phyloP scores from a whole-genome alignment of 2,797 vertebrate species.

The Agapornis canus region DNA sequence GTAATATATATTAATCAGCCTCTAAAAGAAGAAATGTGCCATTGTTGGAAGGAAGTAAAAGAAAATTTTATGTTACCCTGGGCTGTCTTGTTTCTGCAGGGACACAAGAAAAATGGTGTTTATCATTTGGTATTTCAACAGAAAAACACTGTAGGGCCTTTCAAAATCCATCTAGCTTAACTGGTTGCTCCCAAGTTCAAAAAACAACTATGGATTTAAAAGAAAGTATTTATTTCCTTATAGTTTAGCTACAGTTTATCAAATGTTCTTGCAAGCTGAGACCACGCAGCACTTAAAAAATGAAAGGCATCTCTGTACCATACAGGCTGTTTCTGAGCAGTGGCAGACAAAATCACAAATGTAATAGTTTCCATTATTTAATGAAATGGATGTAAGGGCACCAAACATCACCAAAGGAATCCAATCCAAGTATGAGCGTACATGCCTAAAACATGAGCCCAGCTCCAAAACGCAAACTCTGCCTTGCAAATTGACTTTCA shows the following conservation, averaged over 20 bases:
- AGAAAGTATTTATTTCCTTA: slow-evolving; percentile 11
- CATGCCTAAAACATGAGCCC: not conserved
- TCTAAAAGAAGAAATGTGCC: slow-evolving; percentile 34
- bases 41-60: slow-evolving; percentile 46
- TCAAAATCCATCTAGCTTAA: slow-evolving; percentile 30
- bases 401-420: not conserved
- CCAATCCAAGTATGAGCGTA: not conserved
- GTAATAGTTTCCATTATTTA: not conserved
- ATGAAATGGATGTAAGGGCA: not conserved
- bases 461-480: not conserved
- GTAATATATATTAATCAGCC: slow-evolving; percentile 32
- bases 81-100: slow-evolving; percentile 17
- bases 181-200: not conserved
- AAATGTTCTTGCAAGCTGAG: not conserved
- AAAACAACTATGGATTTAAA: not conserved
- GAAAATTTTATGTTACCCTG: slow-evolving; percentile 11
- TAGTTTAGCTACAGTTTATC: not conserved
- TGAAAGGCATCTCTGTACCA: not conserved
- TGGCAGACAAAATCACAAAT: not conserved
- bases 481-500: not conserved
- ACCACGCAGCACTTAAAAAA: not conserved
- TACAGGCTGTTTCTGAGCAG: not conserved
- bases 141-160: slow-evolving; percentile 18
- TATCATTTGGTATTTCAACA: slow-evolving; percentile 32
- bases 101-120: slow-evolving; percentile 24